Conservation (phyloP, 2,797 vertebrate genomes). For the Potorous gilbertii region DNA sequence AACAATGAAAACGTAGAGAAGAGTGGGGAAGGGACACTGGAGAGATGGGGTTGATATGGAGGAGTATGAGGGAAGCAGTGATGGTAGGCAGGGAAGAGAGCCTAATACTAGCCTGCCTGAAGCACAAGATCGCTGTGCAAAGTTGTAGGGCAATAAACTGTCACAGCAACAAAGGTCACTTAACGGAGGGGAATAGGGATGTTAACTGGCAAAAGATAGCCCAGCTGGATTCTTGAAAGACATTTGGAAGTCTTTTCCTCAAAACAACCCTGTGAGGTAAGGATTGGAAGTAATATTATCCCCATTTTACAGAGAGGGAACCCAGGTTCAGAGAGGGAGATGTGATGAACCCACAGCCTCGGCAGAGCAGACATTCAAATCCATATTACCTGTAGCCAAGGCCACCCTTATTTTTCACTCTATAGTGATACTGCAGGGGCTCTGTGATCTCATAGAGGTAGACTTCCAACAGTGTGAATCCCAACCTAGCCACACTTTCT, state of each 20-base stretch:
- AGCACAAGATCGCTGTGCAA: neutral
- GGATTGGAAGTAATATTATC: neutral
- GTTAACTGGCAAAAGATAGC: neutral
- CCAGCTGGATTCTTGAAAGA: neutral
- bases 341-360: neutral
- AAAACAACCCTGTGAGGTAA: neutral
- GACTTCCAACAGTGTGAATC: neutral
- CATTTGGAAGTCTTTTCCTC: neutral
- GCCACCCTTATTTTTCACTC: neutral
- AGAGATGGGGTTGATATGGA: neutral
- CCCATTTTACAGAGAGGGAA: neutral
- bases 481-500: neutral
- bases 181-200: neutral
- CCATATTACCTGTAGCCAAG: neutral
- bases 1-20: neutral
- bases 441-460: neutral
- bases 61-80: neutral
- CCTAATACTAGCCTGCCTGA: neutral
- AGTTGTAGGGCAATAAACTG: neutral
- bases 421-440: neutral
- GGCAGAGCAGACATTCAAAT: neutral
- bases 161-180: neutral
- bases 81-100: neutral
- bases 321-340: neutral
- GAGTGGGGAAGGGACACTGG: neutral